These are phyloP conservation scores for Goniozus legneri DNA, from an alignment of 1,140 invertebrate species.

Conservation along the genomic window DNA sequence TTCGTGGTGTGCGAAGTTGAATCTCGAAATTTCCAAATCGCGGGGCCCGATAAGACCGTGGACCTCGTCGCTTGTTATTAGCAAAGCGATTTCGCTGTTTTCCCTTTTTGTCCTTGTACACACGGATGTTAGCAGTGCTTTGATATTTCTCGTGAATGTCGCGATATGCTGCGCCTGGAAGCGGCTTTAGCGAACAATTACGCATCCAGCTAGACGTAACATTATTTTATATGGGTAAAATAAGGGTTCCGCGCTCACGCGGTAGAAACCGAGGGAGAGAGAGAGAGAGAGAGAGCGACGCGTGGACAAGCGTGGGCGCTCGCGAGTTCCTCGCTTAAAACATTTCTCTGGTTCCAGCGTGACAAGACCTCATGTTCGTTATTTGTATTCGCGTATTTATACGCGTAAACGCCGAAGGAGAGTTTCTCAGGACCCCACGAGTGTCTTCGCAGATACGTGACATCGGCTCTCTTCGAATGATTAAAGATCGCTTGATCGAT, in stretches of 20 bases:
- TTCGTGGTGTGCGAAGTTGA: too few species aligned
- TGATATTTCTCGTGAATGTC: too few species aligned
- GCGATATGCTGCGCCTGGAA: too few species aligned
- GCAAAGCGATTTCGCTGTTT: slow-evolving; percentile 28
- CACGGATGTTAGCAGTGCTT: too few species aligned
- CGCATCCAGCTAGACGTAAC: slow-evolving; percentile 48
- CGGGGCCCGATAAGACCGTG: too few species aligned
- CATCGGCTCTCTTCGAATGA: too few species aligned
- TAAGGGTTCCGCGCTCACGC: too few species aligned
- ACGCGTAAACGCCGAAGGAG: slow-evolving; percentile 22
- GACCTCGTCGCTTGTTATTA: slow-evolving; percentile 43
- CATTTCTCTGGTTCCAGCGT: slow-evolving; percentile 51
- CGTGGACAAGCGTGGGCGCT: slow-evolving; percentile 46
- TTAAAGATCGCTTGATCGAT: too few species aligned
- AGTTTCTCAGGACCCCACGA: too few species aligned
- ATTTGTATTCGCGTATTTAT: slow-evolving; percentile 51
- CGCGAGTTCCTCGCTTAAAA: slow-evolving; percentile 48
- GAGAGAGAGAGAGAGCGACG: too few species aligned
- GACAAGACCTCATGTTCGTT: slow-evolving; percentile 47
- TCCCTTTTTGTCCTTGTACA: slow-evolving; percentile 5
- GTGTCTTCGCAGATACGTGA: too few species aligned
- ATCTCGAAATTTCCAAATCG: too few species aligned
- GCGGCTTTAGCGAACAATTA: slow-evolving; percentile 51
- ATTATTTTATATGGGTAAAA: slow-evolving; percentile 53
- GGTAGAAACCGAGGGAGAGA: slow-evolving; percentile 45